Conservation (phyloP, 2,797 vertebrate genomes). For the Mustela erminea region DNA sequence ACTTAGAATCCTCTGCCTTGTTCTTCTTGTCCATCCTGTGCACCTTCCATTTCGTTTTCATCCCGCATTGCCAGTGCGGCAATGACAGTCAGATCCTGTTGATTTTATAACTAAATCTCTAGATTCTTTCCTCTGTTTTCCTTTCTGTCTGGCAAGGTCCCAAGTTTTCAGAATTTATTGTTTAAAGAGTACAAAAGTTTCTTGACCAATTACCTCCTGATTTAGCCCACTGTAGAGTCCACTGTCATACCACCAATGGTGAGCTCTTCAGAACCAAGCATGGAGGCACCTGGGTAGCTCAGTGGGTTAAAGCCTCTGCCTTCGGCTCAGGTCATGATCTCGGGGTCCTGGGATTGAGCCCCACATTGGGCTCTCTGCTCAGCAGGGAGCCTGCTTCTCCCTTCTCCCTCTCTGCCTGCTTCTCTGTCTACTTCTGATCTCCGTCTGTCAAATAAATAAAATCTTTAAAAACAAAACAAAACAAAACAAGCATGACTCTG, state of each 20-base stretch:
- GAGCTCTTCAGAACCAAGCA: not conserved
- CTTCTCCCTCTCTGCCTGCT: too few species aligned
- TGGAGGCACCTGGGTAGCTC: too few species aligned
- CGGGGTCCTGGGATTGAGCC: too few species aligned
- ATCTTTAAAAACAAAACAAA: too few species aligned
- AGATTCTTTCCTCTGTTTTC: not conserved
- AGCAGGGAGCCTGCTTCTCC: too few species aligned
- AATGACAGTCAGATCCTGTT: not conserved
- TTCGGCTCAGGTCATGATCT: too few species aligned
- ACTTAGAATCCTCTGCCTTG: not conserved
- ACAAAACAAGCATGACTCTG: not conserved
- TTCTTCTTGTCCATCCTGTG: not conserved
- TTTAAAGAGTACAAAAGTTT: not conserved
- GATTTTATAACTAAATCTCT: not conserved
- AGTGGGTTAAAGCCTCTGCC: too few species aligned
- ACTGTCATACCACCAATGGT: not conserved
- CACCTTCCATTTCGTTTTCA: not conserved
- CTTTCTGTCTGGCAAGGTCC: not conserved
- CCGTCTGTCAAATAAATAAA: too few species aligned
- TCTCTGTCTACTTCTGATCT: too few species aligned
- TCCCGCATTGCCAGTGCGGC: not conserved
- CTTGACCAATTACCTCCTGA: not conserved
- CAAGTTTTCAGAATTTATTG: slow-evolving; percentile 33
- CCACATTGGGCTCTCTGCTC: too few species aligned
- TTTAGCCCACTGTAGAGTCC: not conserved